Evolutionary conservation across 1,140 invertebrate species (phyloP).

Genomic region (Eupristina koningsbergeri): DNA sequence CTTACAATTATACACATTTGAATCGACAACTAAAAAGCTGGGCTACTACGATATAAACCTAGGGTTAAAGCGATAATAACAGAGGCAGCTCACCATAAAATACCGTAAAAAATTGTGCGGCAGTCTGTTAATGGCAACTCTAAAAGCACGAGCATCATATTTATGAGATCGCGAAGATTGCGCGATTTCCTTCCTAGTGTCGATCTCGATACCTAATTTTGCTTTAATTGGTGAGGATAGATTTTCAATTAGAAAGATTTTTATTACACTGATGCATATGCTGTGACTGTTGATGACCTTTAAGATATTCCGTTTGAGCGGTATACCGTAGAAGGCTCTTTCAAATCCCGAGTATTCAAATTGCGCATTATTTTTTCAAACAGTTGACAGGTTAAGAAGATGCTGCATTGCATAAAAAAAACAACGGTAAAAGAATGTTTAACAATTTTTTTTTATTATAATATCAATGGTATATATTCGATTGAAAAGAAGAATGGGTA

Average conservation of each 20-base stretch:
- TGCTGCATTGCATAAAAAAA: no score
- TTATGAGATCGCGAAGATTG: not conserved
- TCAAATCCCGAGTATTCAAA: no score
- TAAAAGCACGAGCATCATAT: not conserved
- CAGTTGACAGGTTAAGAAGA: no score
- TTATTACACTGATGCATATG: no score
- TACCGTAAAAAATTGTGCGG: constrained; percentile 10
- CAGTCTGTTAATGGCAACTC: constrained; percentile 1
- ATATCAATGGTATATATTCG: no score
- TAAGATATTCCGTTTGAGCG: not conserved
- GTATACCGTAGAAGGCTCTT: no score
- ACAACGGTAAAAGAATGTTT: no score
- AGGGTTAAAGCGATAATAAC: constrained; percentile 33
- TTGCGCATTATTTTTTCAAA: no score
- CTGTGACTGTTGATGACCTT: no score
- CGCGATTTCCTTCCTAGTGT: not conserved
- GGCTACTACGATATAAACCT: not conserved
- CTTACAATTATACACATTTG: constrained; percentile 22
- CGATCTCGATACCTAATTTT: not conserved
- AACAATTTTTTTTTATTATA: no score
- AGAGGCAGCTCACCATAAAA: not conserved
- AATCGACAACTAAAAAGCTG: not conserved
- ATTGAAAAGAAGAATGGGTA: no score
- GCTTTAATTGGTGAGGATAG: not conserved
- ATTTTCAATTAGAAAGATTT: constrained; percentile 28